Percentiles rank a stretch among this genome's conserved stretches.
Evolutionary conservation across 2,888 invertebrate genomes (phyloP).

Genomic region (Gortyna flavago): DNA sequence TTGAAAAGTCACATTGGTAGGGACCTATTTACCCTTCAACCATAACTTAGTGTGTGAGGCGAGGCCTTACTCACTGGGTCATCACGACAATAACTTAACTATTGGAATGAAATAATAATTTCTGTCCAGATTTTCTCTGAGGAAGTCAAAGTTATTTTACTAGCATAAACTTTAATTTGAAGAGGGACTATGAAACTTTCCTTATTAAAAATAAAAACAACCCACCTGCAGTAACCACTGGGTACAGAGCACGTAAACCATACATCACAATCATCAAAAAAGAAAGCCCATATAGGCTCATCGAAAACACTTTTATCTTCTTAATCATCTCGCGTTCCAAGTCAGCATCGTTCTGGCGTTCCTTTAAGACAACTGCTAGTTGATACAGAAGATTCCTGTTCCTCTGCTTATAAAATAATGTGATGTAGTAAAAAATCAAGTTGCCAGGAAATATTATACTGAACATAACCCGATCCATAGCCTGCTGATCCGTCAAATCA

Average conservation of each 20-base stretch:
- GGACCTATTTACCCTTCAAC: no score
- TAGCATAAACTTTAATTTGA: not conserved
- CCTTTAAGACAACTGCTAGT: slow-evolving; percentile 53
- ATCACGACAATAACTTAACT: not conserved
- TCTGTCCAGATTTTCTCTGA: not conserved
- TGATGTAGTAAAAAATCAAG: slow-evolving; percentile 12
- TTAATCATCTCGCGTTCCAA: slow-evolving; percentile 56
- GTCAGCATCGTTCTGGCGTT: slow-evolving; percentile 48
- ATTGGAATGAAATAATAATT: not conserved
- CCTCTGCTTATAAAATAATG: slow-evolving; percentile 47
- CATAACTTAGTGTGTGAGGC: no score
- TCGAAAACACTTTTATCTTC: slow-evolving; percentile 52
- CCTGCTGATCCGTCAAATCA: slow-evolving; percentile 23
- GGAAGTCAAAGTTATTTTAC: not conserved
- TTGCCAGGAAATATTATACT: slow-evolving; percentile 23
- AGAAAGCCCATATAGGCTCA: slow-evolving; percentile 3
- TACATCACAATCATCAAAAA: not conserved
- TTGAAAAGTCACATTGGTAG: not conserved
- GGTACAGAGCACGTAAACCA: slow-evolving; percentile 28
- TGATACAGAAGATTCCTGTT: slow-evolving; percentile 52
- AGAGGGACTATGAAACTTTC: not conserved
- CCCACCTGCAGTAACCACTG: slow-evolving; percentile 32
- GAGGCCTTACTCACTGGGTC: not conserved
- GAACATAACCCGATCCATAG: slow-evolving; percentile 12
- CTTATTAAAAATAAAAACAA: no score